These are phyloP conservation scores for Frankliniella fusca DNA, from an alignment of 2,888 invertebrate species.

Conservation along the genomic window DNA sequence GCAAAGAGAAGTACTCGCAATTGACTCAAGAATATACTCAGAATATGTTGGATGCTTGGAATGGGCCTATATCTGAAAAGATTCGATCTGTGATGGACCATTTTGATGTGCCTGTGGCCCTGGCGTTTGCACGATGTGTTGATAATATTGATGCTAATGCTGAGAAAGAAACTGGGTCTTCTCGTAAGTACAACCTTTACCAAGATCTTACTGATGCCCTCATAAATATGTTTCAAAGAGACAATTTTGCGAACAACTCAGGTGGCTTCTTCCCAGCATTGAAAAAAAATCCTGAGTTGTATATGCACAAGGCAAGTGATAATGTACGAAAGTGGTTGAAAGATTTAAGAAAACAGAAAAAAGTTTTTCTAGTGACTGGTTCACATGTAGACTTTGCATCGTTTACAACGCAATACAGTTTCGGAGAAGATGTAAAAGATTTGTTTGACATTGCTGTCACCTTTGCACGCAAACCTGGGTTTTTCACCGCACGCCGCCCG, in stretches of 20 bases:
- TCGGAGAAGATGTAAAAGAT: constrained; percentile 63
- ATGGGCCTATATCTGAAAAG: constrained; percentile 56
- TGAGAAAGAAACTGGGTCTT: constrained; percentile 43
- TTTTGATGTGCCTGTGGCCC: constrained; percentile 64
- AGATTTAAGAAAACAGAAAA: constrained; percentile 53
- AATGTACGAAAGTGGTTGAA: constrained; percentile 57
- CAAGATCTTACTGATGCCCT: constrained; percentile 60
- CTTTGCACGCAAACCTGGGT: constrained; percentile 69
- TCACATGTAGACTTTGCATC: constrained; percentile 67
- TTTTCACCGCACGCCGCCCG: constrained; percentile 57
- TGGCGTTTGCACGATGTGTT: constrained; percentile 63
- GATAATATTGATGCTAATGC: constrained; percentile 58
- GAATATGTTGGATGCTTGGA: constrained; percentile 59
- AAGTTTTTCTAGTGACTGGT: constrained; percentile 65
- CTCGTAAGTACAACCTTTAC: constrained; percentile 57
- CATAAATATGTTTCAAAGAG: constrained; percentile 56
- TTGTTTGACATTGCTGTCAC: constrained; percentile 63
- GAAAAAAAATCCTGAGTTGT: constrained; percentile 56
- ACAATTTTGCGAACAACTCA: constrained; percentile 53
- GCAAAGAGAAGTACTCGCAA: constrained; percentile 55
- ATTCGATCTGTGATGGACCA: constrained; percentile 66
- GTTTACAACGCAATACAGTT: constrained; percentile 57
- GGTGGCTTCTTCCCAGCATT: constrained; percentile 61
- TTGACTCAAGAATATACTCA: constrained; percentile 52
- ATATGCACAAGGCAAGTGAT: constrained; percentile 55